These are phyloP conservation scores for Ormyrus labotus DNA, from an alignment of 2,888 invertebrate species.

Conservation along the genomic window DNA sequence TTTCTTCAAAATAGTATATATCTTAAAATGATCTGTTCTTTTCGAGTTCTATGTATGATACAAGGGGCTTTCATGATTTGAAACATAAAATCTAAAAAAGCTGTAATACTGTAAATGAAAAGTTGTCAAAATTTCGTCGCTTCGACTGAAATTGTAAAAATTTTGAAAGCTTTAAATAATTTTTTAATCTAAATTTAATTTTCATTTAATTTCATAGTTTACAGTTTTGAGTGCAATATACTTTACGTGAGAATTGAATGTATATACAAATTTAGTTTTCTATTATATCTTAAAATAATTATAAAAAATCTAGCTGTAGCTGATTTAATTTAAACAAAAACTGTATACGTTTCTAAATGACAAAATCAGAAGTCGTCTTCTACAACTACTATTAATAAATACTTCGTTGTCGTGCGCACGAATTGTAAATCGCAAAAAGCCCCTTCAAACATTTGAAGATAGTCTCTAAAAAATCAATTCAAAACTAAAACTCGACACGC, in stretches of 20 bases:
- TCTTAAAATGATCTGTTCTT: constrained; percentile 16
- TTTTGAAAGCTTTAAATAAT: neutral
- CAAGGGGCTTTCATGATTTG: constrained; percentile 23
- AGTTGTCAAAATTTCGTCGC: too few relatives aligned
- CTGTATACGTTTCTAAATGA: too few relatives aligned
- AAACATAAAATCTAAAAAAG: neutral
- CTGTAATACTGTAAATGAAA: too few relatives aligned
- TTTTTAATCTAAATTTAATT: neutral
- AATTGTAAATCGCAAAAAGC: neutral
- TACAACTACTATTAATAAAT: too few relatives aligned
- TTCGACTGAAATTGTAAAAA: neutral
- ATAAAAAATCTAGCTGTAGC: too few relatives aligned
- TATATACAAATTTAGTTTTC: too few relatives aligned
- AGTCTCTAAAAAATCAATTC: neutral
- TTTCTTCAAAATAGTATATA: constrained; percentile 8
- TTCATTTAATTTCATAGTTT: neutral
- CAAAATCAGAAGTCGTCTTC: too few relatives aligned
- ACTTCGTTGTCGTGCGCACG: too few relatives aligned
- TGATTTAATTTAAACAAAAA: too few relatives aligned
- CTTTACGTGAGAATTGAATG: too few relatives aligned
- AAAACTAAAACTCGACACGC: neutral
- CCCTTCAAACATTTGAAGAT: neutral
- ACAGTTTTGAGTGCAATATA: too few relatives aligned
- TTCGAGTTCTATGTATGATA: constrained; percentile 9
- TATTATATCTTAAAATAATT: too few relatives aligned